Evolutionary conservation across 2,888 invertebrate species (phyloP).

Genomic region (Drosophila affinis): DNA sequence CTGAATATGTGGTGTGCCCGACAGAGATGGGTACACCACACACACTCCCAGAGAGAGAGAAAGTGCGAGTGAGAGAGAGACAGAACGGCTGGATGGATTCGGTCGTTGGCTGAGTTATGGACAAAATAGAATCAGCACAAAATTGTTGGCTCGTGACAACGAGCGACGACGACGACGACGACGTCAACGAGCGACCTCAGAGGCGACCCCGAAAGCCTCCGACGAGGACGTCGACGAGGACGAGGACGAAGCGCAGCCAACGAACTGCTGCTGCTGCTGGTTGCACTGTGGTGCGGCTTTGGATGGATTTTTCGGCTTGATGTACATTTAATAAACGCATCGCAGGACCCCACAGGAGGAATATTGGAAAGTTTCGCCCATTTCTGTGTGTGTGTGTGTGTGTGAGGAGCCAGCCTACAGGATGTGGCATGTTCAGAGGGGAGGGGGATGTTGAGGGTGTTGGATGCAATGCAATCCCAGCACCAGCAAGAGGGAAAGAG

Average conservation of each 20-base stretch:
- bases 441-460: background rate
- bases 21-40: slow-evolving; percentile 37
- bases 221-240: background rate
- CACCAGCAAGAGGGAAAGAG: background rate
- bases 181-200: slow-evolving; percentile 46
- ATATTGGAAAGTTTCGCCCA: background rate
- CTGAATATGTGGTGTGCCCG: background rate
- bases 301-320: slow-evolving; percentile 11
- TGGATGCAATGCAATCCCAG: background rate
- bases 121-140: slow-evolving; percentile 64
- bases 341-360: background rate
- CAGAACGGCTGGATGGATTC: slow-evolving; percentile 2
- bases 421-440: background rate
- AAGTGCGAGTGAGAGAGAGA: background rate
- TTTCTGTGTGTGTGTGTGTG: too few species aligned
- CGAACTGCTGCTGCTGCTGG: background rate
- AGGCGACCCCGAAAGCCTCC: background rate
- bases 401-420: background rate
- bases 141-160: slow-evolving; percentile 34
- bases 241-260: background rate
- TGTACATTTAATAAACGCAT: slow-evolving; percentile 67
- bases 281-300: background rate
- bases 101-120: slow-evolving; percentile 57
- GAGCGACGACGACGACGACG: slow-evolving; percentile 35
- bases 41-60: slow-evolving; percentile 19